phyloP scores from a whole-genome alignment of 2,113 vertebrate genomes.

The Tupaia tana region DNA sequence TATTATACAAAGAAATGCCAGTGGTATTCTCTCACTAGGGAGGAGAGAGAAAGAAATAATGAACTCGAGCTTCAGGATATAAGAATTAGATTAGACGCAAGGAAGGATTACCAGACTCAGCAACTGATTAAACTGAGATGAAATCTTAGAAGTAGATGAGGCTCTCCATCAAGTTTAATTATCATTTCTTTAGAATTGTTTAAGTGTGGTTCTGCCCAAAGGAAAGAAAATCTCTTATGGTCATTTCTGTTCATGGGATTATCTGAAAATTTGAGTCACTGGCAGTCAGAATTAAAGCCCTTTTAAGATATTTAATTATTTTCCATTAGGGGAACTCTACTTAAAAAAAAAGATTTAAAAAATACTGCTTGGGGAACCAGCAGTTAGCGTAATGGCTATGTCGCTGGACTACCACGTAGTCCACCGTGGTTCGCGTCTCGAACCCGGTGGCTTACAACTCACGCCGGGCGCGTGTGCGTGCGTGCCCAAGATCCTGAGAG shows the following conservation, averaged over 20 bases:
- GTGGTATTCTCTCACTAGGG: slow-evolving; percentile 40
- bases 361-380: too few relatives aligned
- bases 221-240: slow-evolving; percentile 39
- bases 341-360: too few relatives aligned
- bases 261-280: slow-evolving; percentile 38
- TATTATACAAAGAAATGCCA: slow-evolving; percentile 59
- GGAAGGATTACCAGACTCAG: slow-evolving; percentile 45
- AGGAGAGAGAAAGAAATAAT: slow-evolving; percentile 12
- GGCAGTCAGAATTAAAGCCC: slow-evolving; percentile 6
- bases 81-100: slow-evolving; percentile 54
- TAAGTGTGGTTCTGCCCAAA: slow-evolving; percentile 4
- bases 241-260: slow-evolving; percentile 43
- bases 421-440: too few relatives aligned
- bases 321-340: slow-evolving; percentile 58
- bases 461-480: too few relatives aligned
- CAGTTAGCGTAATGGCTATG: too few relatives aligned
- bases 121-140: slow-evolving; percentile 47
- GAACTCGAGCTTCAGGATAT: slow-evolving; percentile 41
- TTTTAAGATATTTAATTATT: slow-evolving; percentile 56
- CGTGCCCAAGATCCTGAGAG: too few relatives aligned
- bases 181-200: slow-evolving; percentile 37
- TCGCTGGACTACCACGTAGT: too few relatives aligned
- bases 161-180: slow-evolving; percentile 51
- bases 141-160: slow-evolving; percentile 58
- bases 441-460: too few relatives aligned